phyloP scores from a whole-genome alignment of 2,797 vertebrate genomes.

The Amazonetta brasiliensis region DNA sequence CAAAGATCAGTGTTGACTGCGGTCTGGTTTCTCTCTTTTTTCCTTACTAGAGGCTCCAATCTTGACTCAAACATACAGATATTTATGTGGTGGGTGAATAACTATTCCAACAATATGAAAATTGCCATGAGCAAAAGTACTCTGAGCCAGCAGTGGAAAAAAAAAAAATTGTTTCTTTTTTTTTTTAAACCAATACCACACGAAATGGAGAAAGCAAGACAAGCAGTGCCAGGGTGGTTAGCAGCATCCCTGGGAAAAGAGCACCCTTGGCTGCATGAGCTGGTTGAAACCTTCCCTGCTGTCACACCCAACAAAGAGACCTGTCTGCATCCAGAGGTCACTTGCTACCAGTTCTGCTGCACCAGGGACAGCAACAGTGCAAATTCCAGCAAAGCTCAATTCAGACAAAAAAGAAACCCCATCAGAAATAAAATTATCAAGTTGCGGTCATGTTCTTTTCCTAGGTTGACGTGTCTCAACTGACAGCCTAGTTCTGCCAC shows the following conservation, averaged over 20 bases:
- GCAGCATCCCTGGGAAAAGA: neutral
- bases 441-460: neutral
- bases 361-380: rapidly evolving
- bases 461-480: neutral
- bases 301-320: neutral
- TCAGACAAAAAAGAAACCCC: neutral
- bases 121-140: rapidly evolving
- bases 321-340: neutral
- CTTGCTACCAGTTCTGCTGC: neutral
- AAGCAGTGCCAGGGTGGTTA: neutral
- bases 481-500: neutral
- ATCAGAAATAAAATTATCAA: neutral
- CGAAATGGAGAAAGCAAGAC: neutral
- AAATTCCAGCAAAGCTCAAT: neutral
- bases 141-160: neutral
- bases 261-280: rapidly evolving
- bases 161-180: neutral
- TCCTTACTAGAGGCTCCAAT: neutral
- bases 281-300: neutral
- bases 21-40: neutral
- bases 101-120: neutral
- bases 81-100: neutral
- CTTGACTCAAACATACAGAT: neutral
- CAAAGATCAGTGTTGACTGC: rapidly evolving
- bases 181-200: neutral